These are phyloP conservation scores for Pogonomyrmex barbatus DNA, from an alignment of 1,140 invertebrate genomes.

Conservation along the genomic window DNA sequence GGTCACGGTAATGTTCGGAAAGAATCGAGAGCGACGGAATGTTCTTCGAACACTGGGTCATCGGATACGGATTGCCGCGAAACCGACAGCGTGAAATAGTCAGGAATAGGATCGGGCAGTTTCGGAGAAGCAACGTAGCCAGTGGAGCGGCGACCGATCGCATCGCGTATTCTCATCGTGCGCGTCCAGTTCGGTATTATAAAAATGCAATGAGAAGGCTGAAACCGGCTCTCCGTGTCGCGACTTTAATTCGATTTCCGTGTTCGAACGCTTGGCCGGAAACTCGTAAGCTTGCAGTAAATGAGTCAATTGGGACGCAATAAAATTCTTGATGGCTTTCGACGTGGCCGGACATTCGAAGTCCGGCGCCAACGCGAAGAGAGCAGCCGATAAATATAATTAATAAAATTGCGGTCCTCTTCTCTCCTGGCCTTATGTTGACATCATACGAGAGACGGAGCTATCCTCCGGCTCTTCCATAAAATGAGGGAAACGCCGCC, in stretches of 20 bases:
- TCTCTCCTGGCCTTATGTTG: neutral
- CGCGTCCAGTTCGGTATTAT: conserved; percentile 42
- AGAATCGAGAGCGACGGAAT: conserved; percentile 4
- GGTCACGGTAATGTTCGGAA: neutral
- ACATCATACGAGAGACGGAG: neutral
- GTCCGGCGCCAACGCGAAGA: neutral
- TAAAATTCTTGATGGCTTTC: conserved; percentile 65
- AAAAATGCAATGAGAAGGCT: conserved; percentile 61
- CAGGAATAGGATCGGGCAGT: conserved; percentile 4
- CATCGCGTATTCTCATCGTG: conserved; percentile 47
- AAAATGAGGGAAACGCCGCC: conserved; percentile 18
- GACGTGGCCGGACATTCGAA: conserved; percentile 36
- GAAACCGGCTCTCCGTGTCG: conserved; percentile 22
- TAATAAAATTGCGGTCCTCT: conserved; percentile 36
- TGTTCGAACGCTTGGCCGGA: conserved; percentile 61
- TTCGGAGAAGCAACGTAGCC: neutral
- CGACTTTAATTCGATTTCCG: conserved; percentile 74
- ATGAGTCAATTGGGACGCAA: conserved; percentile 64
- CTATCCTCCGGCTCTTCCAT: neutral
- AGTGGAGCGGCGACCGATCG: neutral
- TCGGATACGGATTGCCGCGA: neutral
- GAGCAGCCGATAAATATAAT: conserved; percentile 40
- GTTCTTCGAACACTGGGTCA: conserved; percentile 9
- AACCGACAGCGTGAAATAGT: conserved; percentile 61
- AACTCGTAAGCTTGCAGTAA: conserved; percentile 46